phyloP scores from a whole-genome alignment of 2,888 invertebrate species.

The Trilocha varians region DNA sequence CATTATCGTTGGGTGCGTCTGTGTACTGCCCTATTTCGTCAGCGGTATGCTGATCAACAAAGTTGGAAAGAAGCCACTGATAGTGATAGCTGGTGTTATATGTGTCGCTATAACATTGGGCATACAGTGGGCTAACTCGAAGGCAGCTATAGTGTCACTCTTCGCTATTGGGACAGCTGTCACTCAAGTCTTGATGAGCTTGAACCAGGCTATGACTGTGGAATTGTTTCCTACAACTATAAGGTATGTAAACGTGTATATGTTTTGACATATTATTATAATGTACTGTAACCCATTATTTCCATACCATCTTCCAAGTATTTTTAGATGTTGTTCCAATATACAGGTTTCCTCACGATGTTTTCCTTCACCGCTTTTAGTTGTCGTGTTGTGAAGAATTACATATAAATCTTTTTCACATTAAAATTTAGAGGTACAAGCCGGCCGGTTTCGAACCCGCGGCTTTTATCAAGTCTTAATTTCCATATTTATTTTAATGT shows the following conservation, averaged over 20 bases:
- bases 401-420: too few species aligned
- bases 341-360: too few species aligned
- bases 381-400: too few species aligned
- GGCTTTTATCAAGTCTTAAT: too few species aligned
- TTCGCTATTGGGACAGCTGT: slow-evolving; percentile 32
- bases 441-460: too few species aligned
- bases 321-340: too few species aligned
- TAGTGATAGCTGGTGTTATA: slow-evolving; percentile 24
- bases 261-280: too few species aligned
- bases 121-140: slow-evolving; percentile 34
- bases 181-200: slow-evolving; percentile 31
- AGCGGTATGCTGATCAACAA: slow-evolving; percentile 38
- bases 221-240: slow-evolving; percentile 44
- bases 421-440: too few species aligned
- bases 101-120: slow-evolving; percentile 23
- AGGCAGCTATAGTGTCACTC: slow-evolving; percentile 30
- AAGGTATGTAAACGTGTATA: slow-evolving; percentile 22
- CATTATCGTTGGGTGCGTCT: slow-evolving; percentile 39
- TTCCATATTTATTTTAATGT: too few species aligned
- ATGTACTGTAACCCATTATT: too few species aligned
- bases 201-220: slow-evolving; percentile 37
- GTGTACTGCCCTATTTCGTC: slow-evolving; percentile 34
- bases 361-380: too few species aligned
- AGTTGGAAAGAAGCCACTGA: slow-evolving; percentile 41
- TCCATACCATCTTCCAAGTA: too few species aligned